Base-by-base conservation (phyloP, 92 coral and sea anemone species). In the Phenganax subtilis region DNA sequence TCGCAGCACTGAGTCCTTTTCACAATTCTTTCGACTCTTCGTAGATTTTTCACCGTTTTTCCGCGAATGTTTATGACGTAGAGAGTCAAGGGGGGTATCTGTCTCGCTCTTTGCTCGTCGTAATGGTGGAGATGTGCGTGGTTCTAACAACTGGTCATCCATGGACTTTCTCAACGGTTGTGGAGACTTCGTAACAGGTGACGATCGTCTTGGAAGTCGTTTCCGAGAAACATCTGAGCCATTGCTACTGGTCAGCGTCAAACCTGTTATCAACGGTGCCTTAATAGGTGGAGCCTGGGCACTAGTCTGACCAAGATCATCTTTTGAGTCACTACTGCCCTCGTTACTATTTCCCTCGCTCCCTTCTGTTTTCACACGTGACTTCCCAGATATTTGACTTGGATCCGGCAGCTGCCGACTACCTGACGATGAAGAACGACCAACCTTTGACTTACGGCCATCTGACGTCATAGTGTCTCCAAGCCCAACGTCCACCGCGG, bases 201-300 rank as follows among this genome's bases (percentile, higher is more conserved):
- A 93, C 12, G 97, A 93, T 58, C 98, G 86, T 62, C 86, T 84
- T 3, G 97, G 92, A 52, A 90, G 87, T 14, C 90, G 89, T 73
- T 85, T 94, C 10, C 89, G 92, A 3, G 25, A 68, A 37, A 52
- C 44, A 54, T 79, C 83, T 52, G 83, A 15, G 1, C 83, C 83
- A 61, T 79, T 79, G 29, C 60, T 79, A 0, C 83, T 51, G 72
- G 16, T 54, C 25, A 79, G 61, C 9, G 71, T 3, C 25, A 79
- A 27, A 55, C 83, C 83, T 51, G 83, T 10, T 8, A 79, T 79
- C 74, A 79, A 64, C 59, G 83, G 83, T 14, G 83, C 72, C 44
- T 79, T 79, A 30, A 79, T 79, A 37, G 83, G 83, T 57, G 83
- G 83, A 60, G 83, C 83, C 63, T 79, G 83, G 51, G 59, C 52